Conservation (phyloP, 2,888 invertebrate species). For the Oscheius sp. region DNA sequence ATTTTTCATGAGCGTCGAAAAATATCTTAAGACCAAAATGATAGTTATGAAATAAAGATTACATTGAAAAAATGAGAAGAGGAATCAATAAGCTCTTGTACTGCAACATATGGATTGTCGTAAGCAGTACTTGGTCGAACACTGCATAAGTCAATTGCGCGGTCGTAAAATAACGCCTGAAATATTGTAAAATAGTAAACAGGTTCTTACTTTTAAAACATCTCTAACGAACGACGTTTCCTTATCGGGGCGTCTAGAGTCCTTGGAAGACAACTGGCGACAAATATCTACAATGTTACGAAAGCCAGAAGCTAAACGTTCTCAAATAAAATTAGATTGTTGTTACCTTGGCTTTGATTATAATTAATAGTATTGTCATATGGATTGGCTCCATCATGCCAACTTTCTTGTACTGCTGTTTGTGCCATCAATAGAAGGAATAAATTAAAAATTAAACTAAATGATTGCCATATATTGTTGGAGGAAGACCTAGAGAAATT, state of each 20-base stretch:
- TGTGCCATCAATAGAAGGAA: slow-evolving; percentile 2
- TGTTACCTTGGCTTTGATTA: background rate
- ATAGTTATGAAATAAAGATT: background rate
- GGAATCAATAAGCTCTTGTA: slow-evolving; percentile 42
- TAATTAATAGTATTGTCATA: background rate
- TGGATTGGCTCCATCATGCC: background rate
- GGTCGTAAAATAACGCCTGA: slow-evolving; percentile 47
- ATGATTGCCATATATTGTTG: background rate
- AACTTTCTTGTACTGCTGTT: background rate
- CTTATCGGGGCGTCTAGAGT: slow-evolving; percentile 31
- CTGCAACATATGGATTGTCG: slow-evolving; percentile 35
- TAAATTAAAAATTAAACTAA: background rate
- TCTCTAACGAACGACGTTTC: slow-evolving; percentile 33
- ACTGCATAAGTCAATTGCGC: slow-evolving; percentile 45
- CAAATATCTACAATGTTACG: slow-evolving; percentile 42
- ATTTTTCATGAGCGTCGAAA: slow-evolving; percentile 41
- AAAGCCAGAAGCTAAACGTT: background rate
- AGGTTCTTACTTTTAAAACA: slow-evolving; percentile 37
- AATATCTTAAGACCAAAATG: slow-evolving; percentile 37
- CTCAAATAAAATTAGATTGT: too few relatives aligned
- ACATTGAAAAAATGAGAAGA: slow-evolving; percentile 49
- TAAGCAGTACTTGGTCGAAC: slow-evolving; percentile 38
- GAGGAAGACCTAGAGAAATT: background rate
- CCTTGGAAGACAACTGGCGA: slow-evolving; percentile 38
- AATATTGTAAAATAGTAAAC: background rate